These are phyloP conservation scores for Upupa epops DNA, from an alignment of 2,113 vertebrate species.

Conservation along the genomic window DNA sequence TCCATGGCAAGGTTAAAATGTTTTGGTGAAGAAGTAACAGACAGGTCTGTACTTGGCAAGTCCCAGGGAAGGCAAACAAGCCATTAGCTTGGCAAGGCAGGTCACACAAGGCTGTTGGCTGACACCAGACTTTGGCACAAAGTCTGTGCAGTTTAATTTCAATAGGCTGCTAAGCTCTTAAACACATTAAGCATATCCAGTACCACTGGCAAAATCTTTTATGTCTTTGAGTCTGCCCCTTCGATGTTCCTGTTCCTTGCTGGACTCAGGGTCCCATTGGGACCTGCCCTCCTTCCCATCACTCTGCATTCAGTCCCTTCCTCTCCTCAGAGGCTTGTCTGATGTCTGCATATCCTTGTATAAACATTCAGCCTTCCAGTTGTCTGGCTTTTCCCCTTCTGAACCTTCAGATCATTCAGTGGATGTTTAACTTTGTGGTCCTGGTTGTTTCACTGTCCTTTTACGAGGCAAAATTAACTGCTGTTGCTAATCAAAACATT, in stretches of 20 bases:
- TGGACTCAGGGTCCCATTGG: background rate
- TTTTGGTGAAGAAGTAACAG: background rate
- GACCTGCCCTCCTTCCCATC: too few relatives aligned
- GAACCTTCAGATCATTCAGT: background rate
- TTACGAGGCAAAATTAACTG: background rate
- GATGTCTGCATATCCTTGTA: too few relatives aligned
- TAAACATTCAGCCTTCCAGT: background rate
- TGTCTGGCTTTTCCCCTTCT: background rate
- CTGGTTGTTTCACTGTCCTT: background rate
- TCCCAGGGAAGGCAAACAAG: background rate
- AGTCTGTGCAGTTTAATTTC: slow-evolving; percentile 41
- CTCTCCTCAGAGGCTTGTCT: too few relatives aligned
- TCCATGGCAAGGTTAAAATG: background rate
- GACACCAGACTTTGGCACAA: background rate
- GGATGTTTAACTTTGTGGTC: rapidly evolving
- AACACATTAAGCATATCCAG: slow-evolving; percentile 56
- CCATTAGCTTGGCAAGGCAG: background rate
- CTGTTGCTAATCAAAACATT: background rate
- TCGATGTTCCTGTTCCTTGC: background rate
- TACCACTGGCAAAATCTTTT: slow-evolving; percentile 4
- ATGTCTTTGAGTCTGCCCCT: background rate
- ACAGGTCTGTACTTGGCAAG: background rate
- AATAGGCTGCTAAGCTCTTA: slow-evolving; percentile 56
- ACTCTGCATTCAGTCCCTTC: too few relatives aligned
- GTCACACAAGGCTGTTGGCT: background rate